Evolutionary conservation across 1,140 invertebrate genomes (phyloP).

Genomic region (Chymomyza costata): DNA sequence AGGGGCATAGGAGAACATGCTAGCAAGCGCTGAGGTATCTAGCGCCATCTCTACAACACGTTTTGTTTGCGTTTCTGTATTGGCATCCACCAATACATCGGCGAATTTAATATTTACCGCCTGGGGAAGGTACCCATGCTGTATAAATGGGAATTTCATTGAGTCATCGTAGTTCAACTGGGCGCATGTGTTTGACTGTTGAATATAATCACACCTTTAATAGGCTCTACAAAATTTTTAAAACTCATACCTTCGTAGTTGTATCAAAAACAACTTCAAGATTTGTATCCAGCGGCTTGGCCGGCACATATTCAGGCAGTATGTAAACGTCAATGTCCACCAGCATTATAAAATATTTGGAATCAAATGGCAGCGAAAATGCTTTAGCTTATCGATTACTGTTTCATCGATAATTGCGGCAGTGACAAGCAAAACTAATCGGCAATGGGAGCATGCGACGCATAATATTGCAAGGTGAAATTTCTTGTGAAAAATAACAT

Average conservation of each 20-base stretch:
- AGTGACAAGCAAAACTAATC: too few species aligned
- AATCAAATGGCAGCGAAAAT: background rate
- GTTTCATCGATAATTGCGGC: conserved; percentile 11
- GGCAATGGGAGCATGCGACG: background rate
- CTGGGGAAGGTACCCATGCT: conserved; percentile 3
- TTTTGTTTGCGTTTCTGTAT: conserved; percentile 33
- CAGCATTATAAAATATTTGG: too few species aligned
- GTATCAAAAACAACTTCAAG: conserved; percentile 36
- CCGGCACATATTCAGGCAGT: conserved; percentile 46
- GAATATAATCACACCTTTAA: background rate
- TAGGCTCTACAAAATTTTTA: background rate
- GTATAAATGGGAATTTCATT: conserved; percentile 51
- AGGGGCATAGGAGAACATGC: conserved; percentile 28
- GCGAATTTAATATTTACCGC: conserved; percentile 22
- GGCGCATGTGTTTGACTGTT: conserved; percentile 14
- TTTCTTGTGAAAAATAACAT: conserved; percentile 26
- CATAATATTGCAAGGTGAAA: conserved; percentile 32
- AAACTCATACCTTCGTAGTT: conserved; percentile 18
- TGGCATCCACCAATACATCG: conserved; percentile 31
- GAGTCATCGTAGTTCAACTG: conserved; percentile 36
- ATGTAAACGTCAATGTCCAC: conserved; percentile 37
- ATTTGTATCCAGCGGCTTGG: conserved; percentile 46
- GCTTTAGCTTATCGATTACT: conserved; percentile 9
- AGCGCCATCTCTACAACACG: conserved; percentile 50
- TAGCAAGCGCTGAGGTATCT: conserved; percentile 6